These are phyloP conservation scores for Argyrosomus japonicus DNA, from an alignment of 2,113 vertebrate genomes.

Conservation along the genomic window DNA sequence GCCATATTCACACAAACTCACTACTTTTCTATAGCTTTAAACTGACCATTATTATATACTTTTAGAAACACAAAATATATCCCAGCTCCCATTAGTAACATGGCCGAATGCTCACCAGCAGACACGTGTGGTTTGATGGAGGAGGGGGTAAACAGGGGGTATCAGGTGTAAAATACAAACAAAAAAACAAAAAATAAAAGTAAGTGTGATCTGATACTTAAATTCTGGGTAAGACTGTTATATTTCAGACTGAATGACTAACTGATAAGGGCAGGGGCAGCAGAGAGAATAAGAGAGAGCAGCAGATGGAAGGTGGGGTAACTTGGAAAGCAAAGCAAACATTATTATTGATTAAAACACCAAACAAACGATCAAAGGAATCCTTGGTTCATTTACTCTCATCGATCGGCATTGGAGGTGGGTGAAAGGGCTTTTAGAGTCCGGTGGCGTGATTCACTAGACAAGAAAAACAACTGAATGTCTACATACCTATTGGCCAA, in stretches of 20 bases:
- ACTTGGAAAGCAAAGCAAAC: slow-evolving; percentile 52
- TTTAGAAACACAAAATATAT: slow-evolving; percentile 65
- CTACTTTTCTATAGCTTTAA: slow-evolving; percentile 76
- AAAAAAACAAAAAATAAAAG: slow-evolving; percentile 4
- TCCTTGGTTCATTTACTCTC: slow-evolving; percentile 66
- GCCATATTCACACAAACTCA: slow-evolving; percentile 77
- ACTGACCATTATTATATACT: slow-evolving; percentile 68
- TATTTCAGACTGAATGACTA: slow-evolving; percentile 14
- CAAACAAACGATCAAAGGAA: slow-evolving; percentile 68
- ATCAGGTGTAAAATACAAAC: slow-evolving; percentile 8
- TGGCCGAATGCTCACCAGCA: slow-evolving; percentile 47
- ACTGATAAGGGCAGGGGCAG: slow-evolving; percentile 12
- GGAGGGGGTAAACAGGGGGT: not conserved
- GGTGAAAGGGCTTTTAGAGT: slow-evolving; percentile 71
- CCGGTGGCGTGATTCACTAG: slow-evolving; percentile 67
- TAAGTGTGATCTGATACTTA: slow-evolving; percentile 16
- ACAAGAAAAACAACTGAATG: slow-evolving; percentile 61
- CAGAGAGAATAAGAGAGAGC: slow-evolving; percentile 2
- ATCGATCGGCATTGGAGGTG: slow-evolving; percentile 60
- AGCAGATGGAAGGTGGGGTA: slow-evolving; percentile 12
- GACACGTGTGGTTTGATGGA: slow-evolving; percentile 39
- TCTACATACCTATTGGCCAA: slow-evolving; percentile 50
- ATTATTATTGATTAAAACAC: slow-evolving; percentile 61
- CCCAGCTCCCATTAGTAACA: slow-evolving; percentile 49
- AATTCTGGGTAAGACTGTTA: slow-evolving; percentile 14